Evolutionary conservation across 1,140 invertebrate species (phyloP).

Genomic region (Apis mellifera): Amel_HAv3.1 CM009931.2:6567501-6568000

Average conservation of each 20-base stretch:
- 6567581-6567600: slow-evolving; percentile 96
- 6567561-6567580: slow-evolving; percentile 91
- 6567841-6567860: neutral
- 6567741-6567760: slow-evolving; percentile 75
- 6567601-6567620: slow-evolving; percentile 95
- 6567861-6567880: slow-evolving; percentile 93
- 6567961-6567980: slow-evolving; percentile 96
- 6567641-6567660: slow-evolving; percentile 93
- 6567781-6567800: slow-evolving; percentile 93
- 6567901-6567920: slow-evolving; percentile 90
- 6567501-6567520: neutral
- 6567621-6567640: slow-evolving; percentile 86
- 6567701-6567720: slow-evolving; percentile 87
- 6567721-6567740: slow-evolving; percentile 81
- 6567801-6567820: slow-evolving; percentile 82
- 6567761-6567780: slow-evolving; percentile 90
- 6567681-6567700: slow-evolving; percentile 89
- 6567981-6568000: slow-evolving; percentile 98
- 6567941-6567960: slow-evolving; percentile 95
- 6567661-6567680: slow-evolving; percentile 88
- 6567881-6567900: slow-evolving; percentile 94
- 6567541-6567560: slow-evolving; percentile 93
- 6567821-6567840: neutral
- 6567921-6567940: slow-evolving; percentile 92
- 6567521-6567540: slow-evolving; percentile 9